Evolutionary conservation across 2,113 vertebrate genomes (phyloP).

Genomic region (Chloropsis hardwickii): DNA sequence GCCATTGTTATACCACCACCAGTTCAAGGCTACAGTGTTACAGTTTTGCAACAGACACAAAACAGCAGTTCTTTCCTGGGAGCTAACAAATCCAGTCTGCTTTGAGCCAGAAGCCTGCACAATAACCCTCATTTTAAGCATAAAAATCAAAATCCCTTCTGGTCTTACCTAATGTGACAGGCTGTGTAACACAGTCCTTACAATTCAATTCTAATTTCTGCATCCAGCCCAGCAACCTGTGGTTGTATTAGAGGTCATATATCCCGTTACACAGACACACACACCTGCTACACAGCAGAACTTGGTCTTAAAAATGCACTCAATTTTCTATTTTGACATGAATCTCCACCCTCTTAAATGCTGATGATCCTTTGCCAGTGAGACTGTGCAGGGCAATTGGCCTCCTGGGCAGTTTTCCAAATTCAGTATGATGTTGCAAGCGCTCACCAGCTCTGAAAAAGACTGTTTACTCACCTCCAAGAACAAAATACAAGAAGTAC

Average conservation of each 20-base stretch:
- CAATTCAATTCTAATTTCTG: background rate
- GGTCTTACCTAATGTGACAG: background rate
- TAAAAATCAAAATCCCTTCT: background rate
- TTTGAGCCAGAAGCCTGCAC: background rate
- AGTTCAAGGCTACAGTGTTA: background rate
- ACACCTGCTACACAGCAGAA: background rate
- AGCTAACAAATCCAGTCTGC: background rate
- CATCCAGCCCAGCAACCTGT: background rate
- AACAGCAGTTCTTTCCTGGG: background rate
- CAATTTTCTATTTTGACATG: background rate
- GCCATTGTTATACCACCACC: background rate
- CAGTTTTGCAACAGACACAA: background rate
- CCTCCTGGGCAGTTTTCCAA: background rate
- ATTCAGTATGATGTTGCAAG: background rate
- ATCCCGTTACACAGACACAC: background rate
- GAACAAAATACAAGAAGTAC: background rate
- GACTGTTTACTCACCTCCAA: background rate
- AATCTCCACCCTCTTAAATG: background rate
- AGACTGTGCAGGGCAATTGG: background rate
- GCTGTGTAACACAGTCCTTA: background rate
- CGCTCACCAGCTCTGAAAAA: background rate
- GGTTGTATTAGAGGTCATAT: background rate
- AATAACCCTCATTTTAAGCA: background rate
- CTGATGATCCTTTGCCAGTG: background rate
- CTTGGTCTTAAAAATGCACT: background rate